phyloP scores from a whole-genome alignment of 2,113 vertebrate species.

The Phyllopteryx taeniolatus region DNA sequence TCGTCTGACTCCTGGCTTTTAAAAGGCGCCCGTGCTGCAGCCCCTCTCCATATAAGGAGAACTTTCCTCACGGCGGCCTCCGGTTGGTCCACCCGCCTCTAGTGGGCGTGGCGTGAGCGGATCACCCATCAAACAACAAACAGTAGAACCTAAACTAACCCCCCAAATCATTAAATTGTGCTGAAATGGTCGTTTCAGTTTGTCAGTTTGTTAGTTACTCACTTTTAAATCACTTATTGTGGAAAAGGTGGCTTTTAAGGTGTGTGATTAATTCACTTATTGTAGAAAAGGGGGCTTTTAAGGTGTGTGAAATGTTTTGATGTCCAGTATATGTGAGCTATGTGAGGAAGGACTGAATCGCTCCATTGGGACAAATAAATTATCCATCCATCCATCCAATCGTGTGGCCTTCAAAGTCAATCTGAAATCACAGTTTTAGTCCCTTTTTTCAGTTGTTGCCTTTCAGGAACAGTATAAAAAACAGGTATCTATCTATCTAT shows the following conservation, averaged over 20 bases:
- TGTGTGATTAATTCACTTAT: background rate
- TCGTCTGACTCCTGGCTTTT: background rate
- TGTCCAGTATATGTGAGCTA: background rate
- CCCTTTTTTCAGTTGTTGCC: too few relatives aligned
- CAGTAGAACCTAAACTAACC: background rate
- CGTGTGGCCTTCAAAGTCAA: background rate
- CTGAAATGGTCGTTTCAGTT: background rate
- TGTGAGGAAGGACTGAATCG: background rate
- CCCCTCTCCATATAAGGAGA: constrained; percentile 77
- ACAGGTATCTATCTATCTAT: background rate
- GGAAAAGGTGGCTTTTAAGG: background rate
- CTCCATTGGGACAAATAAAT: background rate
- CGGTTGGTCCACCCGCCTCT: constrained; percentile 64
- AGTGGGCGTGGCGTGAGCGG: constrained; percentile 63
- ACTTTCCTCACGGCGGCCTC: constrained; percentile 67
- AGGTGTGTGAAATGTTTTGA: background rate
- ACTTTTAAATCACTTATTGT: background rate
- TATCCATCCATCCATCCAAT: background rate
- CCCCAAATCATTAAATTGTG: background rate
- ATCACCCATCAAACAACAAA: constrained; percentile 7
- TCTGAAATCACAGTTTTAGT: too few relatives aligned
- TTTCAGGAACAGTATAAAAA: too few relatives aligned
- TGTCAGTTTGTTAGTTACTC: background rate
- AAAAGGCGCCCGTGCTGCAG: constrained; percentile 42
- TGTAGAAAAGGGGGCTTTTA: background rate